phyloP scores from a whole-genome alignment of 2,113 vertebrate species.

The Axis porcinus region DNA sequence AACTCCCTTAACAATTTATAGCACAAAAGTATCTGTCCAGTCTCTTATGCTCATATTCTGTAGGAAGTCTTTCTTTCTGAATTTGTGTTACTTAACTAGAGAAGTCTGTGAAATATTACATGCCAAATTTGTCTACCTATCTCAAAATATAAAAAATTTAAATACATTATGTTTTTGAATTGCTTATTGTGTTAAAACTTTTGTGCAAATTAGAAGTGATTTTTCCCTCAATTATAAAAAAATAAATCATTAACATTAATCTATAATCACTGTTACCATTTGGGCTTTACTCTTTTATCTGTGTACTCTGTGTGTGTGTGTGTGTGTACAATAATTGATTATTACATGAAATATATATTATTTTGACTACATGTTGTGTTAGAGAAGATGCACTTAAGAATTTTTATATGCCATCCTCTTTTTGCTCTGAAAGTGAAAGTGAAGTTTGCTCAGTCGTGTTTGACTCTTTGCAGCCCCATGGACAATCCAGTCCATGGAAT shows the following conservation, averaged over 20 bases:
- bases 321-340: not conserved
- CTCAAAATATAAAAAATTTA: not conserved
- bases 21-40: not conserved
- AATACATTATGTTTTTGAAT: not conserved
- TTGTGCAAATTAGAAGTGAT: not conserved
- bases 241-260: not conserved
- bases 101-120: not conserved
- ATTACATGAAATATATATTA: not conserved
- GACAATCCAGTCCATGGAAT: not conserved
- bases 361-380: not conserved
- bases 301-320: not conserved
- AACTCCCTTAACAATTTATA: not conserved
- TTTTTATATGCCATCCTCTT: not conserved
- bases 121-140: not conserved
- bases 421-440: not conserved
- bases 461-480: not conserved
- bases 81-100: not conserved
- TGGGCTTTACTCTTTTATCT: not conserved
- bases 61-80: not conserved
- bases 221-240: not conserved
- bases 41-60: not conserved
- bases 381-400: not conserved
- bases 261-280: not conserved
- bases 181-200: not conserved
- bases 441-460: not conserved